phyloP scores from a whole-genome alignment of 1,140 invertebrate species.

The Hetaerina americana region DNA sequence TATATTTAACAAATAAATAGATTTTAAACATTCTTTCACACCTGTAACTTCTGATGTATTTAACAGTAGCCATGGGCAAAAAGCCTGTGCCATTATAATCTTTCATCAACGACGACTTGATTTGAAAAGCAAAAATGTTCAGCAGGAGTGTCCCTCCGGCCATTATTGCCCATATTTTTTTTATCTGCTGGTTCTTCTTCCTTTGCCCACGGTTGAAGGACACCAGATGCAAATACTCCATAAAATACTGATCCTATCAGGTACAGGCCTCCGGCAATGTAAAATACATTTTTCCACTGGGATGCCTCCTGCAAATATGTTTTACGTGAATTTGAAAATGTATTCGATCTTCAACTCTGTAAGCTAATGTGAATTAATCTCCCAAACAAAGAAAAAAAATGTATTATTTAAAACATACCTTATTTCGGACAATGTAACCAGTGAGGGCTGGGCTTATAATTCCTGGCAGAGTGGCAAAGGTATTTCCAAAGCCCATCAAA shows the following conservation, averaged over 20 bases:
- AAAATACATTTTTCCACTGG: conserved; percentile 73
- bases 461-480: conserved; percentile 74
- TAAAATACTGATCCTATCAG: conserved; percentile 64
- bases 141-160: background rate
- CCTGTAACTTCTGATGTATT: no score
- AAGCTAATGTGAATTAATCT: background rate
- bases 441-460: conserved; percentile 71
- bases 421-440: conserved; percentile 57
- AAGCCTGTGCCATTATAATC: no score
- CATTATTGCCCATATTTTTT: conserved; percentile 10
- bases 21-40: no score
- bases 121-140: background rate
- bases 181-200: conserved; percentile 26
- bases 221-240: conserved; percentile 63
- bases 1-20: no score
- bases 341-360: background rate
- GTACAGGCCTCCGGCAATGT: conserved; percentile 64
- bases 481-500: conserved; percentile 79
- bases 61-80: no score
- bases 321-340: conserved; percentile 11
- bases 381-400: background rate
- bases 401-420: conserved; percentile 31
- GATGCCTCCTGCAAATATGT: background rate
- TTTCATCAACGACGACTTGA: background rate
- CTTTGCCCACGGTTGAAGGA: conserved; percentile 62